phyloP scores from a whole-genome alignment of 2,797 vertebrate species.

The Champsocephalus esox region DNA sequence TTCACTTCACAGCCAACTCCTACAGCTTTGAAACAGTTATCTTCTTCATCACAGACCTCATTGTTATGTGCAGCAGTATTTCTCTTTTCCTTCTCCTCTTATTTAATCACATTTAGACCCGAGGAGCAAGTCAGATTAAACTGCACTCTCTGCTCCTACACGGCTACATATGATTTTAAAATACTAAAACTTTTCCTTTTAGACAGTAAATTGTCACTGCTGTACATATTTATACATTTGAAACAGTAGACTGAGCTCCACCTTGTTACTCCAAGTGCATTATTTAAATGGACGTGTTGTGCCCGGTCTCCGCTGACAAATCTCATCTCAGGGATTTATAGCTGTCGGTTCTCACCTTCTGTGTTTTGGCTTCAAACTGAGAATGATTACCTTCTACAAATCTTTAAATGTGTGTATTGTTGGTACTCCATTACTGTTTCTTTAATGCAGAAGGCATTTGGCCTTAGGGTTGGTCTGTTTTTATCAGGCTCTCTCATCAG shows the following conservation, averaged over 20 bases:
- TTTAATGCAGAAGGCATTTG: no score
- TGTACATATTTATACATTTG: constrained; percentile 35
- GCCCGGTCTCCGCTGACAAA: not conserved
- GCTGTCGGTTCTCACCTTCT: constrained; percentile 9
- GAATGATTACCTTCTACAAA: not conserved
- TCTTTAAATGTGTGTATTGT: not conserved
- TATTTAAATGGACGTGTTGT: constrained; percentile 40
- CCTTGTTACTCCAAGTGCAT: not conserved
- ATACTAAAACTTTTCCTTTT: constrained; percentile 16
- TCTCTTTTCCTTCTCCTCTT: constrained; percentile 43
- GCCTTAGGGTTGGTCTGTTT: no score
- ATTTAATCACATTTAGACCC: constrained; percentile 61
- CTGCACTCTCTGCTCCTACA: constrained; percentile 38
- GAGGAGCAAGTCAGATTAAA: constrained; percentile 38
- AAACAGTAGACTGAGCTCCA: constrained; percentile 19
- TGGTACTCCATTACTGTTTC: no score
- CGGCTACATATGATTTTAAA: constrained; percentile 24
- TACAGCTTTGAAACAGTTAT: constrained; percentile 55
- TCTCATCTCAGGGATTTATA: constrained; percentile 9
- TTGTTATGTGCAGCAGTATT: constrained; percentile 69
- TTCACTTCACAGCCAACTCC: constrained; percentile 69
- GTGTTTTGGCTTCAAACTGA: constrained; percentile 1
- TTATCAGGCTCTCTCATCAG: no score
- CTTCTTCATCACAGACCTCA: constrained; percentile 62
- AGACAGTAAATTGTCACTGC: constrained; percentile 11